Evolutionary conservation across 2,888 invertebrate genomes (phyloP), one percentile per base, ranked within the genome.

Genomic region (Drosophila ezoana): DNA sequence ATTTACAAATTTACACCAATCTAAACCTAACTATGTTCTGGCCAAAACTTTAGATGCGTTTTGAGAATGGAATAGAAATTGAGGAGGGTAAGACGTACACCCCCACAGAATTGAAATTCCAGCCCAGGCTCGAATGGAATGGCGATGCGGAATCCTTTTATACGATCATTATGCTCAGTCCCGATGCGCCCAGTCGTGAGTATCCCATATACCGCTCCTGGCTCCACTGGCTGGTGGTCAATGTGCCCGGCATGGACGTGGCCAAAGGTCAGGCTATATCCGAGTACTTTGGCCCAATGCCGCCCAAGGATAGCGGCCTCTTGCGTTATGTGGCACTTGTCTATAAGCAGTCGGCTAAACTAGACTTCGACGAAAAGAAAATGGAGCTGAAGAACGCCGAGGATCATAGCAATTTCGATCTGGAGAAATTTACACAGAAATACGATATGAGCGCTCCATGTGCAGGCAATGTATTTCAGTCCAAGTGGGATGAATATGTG

Each of bases 141-240:
- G 80, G 80, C 2, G 81, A 90, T 45, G 47, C 76, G 0, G 67
- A 72, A 5, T 44, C 67, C 0, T 91, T 81, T 61, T 91, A 92
- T 52, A 83, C 90, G 0, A 64, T 92, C 3, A 62, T 89, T 1
- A 85, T 92, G 84, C 66, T 91, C 93, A 98, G 98, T 93, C 98
- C 91, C 10, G 98, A 98, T 93, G 97, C 97, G 3, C 98, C 98
- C 0, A 96, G 95, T 76, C 95, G 97, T 45, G 91, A 93, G 33
- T 94, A 95, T 33, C 97, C 97, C 0, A 95, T 93, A 75, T 95
- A 94, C 91, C 94, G 97, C 47, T 98, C 98, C 91, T 97, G 96
- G 96, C 95, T 96, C 81, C 98, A 98, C 91, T 98, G 98, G 98
- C 92, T 98, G n/a, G 95, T 98, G 0, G 96, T 95, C 14, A 98